These are phyloP conservation scores for Panthera uncia DNA, from an alignment of 2,113 vertebrate species.

Conservation along the genomic window DNA sequence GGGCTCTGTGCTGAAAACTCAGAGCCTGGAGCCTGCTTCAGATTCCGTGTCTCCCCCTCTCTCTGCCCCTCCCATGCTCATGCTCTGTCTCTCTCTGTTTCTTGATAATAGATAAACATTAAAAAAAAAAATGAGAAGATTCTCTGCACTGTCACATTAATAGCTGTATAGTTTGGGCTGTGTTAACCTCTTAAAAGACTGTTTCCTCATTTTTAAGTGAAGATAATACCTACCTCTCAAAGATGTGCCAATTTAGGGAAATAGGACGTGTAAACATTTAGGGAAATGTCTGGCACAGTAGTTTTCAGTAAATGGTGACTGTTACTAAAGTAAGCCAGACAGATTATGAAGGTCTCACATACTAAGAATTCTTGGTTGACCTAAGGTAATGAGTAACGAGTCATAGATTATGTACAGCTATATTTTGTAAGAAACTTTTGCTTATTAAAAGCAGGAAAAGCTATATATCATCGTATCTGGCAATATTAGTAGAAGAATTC, in stretches of 20 bases:
- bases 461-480: background rate
- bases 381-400: background rate
- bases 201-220: background rate
- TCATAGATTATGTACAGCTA: background rate
- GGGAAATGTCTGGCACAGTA: background rate
- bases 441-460: background rate
- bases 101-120: too few species aligned
- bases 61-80: too few species aligned
- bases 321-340: background rate
- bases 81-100: too few species aligned
- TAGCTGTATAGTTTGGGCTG: background rate
- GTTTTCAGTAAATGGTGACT: background rate
- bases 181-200: background rate
- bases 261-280: background rate
- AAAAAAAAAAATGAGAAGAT: too few species aligned
- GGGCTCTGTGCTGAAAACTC: too few species aligned
- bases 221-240: background rate
- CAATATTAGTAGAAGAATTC: background rate
- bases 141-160: background rate
- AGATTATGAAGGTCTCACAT: background rate
- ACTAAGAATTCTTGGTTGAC: constrained; percentile 19
- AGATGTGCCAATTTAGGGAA: background rate
- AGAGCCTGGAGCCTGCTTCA: too few species aligned
- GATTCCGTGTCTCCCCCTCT: too few species aligned
- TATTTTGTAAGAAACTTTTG: background rate